These are phyloP conservation scores for Drosophila setosimentum DNA, from an alignment of 2,888 invertebrate genomes.

Conservation along the genomic window DNA sequence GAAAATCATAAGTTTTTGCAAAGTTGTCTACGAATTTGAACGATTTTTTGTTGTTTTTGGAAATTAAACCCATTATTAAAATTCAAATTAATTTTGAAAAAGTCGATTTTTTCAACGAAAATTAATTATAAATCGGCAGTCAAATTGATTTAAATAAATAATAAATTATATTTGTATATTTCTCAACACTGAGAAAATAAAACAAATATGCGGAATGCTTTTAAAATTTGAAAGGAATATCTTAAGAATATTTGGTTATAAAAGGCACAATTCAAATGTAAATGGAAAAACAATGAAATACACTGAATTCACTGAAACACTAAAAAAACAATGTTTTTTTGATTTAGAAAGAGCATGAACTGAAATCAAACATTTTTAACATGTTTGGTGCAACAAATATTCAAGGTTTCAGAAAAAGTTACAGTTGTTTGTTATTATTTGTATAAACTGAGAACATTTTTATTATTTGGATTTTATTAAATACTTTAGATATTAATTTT, in stretches of 20 bases:
- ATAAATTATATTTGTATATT: background rate
- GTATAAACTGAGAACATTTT: background rate
- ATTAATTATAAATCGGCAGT: background rate
- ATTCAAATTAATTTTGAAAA: background rate
- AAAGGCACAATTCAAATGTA: background rate
- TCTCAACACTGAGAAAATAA: background rate
- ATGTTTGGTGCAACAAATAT: background rate
- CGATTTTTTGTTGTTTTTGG: background rate
- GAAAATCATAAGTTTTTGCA: background rate
- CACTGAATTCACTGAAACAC: too few species aligned
- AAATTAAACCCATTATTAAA: background rate
- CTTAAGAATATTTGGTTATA: too few species aligned
- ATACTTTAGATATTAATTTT: background rate
- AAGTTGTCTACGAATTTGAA: background rate
- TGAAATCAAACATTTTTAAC: background rate
- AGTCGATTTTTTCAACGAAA: background rate
- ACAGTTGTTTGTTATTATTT: background rate
- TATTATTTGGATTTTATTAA: background rate
- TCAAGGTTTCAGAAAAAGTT: background rate
- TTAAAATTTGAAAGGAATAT: too few species aligned
- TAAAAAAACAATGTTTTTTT: too few species aligned
- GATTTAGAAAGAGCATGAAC: background rate
- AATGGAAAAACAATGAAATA: too few species aligned
- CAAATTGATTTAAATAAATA: background rate
- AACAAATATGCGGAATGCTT: background rate